Base-by-base conservation (phyloP, 2,113 vertebrate species). In the Pyxicephalus adspersus region DNA sequence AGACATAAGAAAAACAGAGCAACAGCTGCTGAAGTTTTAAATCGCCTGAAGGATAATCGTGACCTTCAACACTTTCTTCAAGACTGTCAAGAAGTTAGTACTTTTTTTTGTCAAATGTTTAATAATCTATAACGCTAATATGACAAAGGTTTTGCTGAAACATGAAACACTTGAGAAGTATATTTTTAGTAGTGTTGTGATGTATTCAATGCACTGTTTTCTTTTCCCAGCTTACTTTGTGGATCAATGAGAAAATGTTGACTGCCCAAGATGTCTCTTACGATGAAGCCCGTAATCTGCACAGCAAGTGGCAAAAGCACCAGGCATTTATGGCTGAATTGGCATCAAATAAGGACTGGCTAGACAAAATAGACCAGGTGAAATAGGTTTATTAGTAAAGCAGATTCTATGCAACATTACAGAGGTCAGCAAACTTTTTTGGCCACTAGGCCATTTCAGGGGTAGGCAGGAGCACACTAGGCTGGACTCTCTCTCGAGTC, bases 281-380 rank as follows among this genome's bases (percentile, higher is more conserved):
- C 0, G 96, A 97, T 0, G 96, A 97, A 86, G 96, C 96, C 73
- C 91, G 95, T 71, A 96, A 96, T 89, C 93, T 98, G 81, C 96
- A 98, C 89, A 96, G 95, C 91, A 97, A 98, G 86, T 98, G 96
- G 96, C 96, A 98, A 88, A 98, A 98, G 74, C 96, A 98, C 86
- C 96, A 98, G 87, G 96, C 96, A 3, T 98, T 98, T 88, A 97
- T 95, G 93, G 96, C 96, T 0, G 96, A 98, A 88, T 86, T 98
- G 85, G 95, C 94, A 0, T 97, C 96, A 77, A 98, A 98, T 87
- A 98, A 97, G 83, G 95, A 95, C 87, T 98, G 96, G 96, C 88
- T 98, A 74, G 96, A 97, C 87, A 97, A 97, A 85, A 95, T 98
- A 26, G 92, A 94, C 86, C 95, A 92, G 94, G 96, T 95, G 61